phyloP scores from a whole-genome alignment of 1,140 invertebrate species.

The Pissodes strobi region DNA sequence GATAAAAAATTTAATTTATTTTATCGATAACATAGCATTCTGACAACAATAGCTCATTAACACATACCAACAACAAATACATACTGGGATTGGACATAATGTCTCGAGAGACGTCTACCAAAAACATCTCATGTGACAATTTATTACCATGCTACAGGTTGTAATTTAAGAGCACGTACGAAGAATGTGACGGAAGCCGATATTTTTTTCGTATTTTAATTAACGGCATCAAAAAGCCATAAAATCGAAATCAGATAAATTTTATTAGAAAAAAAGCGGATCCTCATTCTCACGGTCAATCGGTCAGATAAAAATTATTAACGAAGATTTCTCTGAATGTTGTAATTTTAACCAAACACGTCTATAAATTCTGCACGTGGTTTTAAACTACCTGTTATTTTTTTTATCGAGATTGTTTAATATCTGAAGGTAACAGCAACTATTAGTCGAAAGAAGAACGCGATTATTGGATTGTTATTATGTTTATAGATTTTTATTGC shows the following conservation, averaged over 20 bases:
- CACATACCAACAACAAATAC: too few species aligned
- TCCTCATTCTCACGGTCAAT: constrained; percentile 35
- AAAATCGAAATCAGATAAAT: constrained; percentile 32
- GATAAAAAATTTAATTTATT: too few species aligned
- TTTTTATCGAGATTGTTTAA: constrained; percentile 28
- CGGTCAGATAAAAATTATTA: constrained; percentile 31
- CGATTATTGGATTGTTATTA: too few species aligned
- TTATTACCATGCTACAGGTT: too few species aligned
- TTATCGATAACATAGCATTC: too few species aligned
- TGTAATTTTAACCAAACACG: constrained; percentile 40
- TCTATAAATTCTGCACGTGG: constrained; percentile 43
- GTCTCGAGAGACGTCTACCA: too few species aligned
- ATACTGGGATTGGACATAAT: too few species aligned
- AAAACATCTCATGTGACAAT: too few species aligned
- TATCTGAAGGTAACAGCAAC: constrained; percentile 39
- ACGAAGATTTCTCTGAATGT: constrained; percentile 38
- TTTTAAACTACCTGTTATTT: constrained; percentile 28
- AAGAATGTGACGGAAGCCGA: background rate
- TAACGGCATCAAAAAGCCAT: constrained; percentile 13
- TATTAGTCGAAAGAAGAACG: constrained; percentile 36
- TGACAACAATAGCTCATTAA: too few species aligned
- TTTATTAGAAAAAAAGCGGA: constrained; percentile 28
- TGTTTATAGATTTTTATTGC: too few species aligned
- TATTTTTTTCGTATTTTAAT: constrained; percentile 5
- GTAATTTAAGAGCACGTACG: too few species aligned